Percentiles rank a stretch among this genome's conserved stretches.
phyloP scores from a whole-genome alignment of 2,888 invertebrate genomes.

The Leucophenga montana region DNA sequence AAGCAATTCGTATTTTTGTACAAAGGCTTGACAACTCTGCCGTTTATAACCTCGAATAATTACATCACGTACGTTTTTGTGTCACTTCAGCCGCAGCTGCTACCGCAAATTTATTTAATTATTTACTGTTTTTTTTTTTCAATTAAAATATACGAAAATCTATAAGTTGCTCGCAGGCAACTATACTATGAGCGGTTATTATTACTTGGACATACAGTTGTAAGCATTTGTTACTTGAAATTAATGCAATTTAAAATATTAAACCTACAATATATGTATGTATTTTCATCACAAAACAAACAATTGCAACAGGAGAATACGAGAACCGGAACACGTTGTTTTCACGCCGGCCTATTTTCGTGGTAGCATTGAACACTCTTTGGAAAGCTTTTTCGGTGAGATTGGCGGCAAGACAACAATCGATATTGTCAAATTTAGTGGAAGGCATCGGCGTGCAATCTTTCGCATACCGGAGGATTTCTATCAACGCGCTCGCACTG shows the following conservation, averaged over 20 bases:
- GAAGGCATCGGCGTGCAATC: slow-evolving; percentile 73
- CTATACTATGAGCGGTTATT: slow-evolving; percentile 71
- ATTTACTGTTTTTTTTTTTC: neutral
- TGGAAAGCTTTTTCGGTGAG: slow-evolving; percentile 77
- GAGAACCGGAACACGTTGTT: slow-evolving; percentile 67
- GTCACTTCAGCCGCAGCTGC: no score
- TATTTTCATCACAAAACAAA: slow-evolving; percentile 2
- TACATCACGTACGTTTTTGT: no score
- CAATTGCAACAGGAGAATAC: slow-evolving; percentile 73
- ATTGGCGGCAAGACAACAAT: slow-evolving; percentile 75
- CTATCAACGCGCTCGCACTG: slow-evolving; percentile 76
- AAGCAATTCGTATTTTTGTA: no score
- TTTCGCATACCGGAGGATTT: slow-evolving; percentile 75
- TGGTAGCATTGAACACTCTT: slow-evolving; percentile 75
- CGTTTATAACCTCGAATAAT: no score
- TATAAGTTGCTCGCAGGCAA: slow-evolving; percentile 30
- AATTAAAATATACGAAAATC: slow-evolving; percentile 2
- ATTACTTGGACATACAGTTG: slow-evolving; percentile 76
- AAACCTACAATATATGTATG: neutral
- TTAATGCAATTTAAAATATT: neutral
- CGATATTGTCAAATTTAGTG: slow-evolving; percentile 77
- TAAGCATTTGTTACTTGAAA: slow-evolving; percentile 69
- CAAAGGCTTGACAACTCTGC: slow-evolving; percentile 5
- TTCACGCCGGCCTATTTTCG: slow-evolving; percentile 76
- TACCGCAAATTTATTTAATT: no score